Conservation (phyloP, 2,888 invertebrate genomes). For the Cheilosia vernalis region DNA sequence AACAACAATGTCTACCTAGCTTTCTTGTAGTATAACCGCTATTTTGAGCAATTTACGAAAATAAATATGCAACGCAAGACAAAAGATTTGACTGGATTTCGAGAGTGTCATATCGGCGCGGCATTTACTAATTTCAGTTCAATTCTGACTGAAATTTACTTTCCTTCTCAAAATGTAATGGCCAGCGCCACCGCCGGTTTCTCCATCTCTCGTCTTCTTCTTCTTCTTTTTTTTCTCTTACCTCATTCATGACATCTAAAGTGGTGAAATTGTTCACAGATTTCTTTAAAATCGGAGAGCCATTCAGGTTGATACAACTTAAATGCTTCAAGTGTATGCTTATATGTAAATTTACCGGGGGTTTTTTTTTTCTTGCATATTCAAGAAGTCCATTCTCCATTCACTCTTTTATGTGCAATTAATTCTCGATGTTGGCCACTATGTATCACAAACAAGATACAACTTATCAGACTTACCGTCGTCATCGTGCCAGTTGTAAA, state of each 20-base stretch:
- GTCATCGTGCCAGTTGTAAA: conserved; percentile 34
- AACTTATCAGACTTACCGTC: conserved; percentile 57
- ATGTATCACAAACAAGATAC: conserved; percentile 36
- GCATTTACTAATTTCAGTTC: background rate
- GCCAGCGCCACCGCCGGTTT: conserved; percentile 5
- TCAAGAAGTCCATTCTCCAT: conserved; percentile 54
- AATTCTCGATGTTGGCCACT: conserved; percentile 47
- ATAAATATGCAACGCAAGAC: too few relatives aligned
- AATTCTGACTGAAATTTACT: conserved; percentile 3
- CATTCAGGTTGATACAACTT: conserved; percentile 33
- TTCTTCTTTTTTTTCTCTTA: conserved; percentile 8
- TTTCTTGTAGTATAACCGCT: too few relatives aligned
- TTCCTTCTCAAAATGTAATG: background rate
- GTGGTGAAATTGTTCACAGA: conserved; percentile 40
- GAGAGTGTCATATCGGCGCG: too few relatives aligned
- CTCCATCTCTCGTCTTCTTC: conserved; percentile 10
- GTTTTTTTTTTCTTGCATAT: conserved; percentile 23
- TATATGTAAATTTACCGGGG: conserved; percentile 31
- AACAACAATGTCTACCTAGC: too few relatives aligned
- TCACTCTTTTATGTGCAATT: conserved; percentile 59
- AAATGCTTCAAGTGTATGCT: conserved; percentile 28
- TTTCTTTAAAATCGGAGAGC: conserved; percentile 12
- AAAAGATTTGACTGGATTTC: too few relatives aligned
- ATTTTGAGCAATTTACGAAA: too few relatives aligned
- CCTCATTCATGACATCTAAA: conserved; percentile 28